Base-by-base conservation (phyloP, 53 echinoderm and acorn worm genomes). In the Apostichopus leukothele region DNA sequence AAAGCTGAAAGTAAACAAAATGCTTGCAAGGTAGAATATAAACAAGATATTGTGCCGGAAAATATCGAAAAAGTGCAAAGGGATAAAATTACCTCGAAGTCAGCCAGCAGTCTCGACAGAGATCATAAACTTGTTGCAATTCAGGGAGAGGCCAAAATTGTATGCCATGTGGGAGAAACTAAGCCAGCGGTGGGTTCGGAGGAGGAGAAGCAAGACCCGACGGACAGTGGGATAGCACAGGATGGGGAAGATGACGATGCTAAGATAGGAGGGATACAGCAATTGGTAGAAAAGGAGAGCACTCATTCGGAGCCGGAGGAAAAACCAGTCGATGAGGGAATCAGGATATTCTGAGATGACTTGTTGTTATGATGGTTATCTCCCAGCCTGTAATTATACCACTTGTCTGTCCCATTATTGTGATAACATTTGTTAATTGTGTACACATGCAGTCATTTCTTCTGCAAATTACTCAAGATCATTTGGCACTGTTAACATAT, bases 281-380 rank as follows among this genome's bases (percentile, higher is more conserved):
- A 50, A 14, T 5, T 7, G 20, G n/a, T n/a, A 0, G 19, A 68
- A 19, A 71, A 5, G 14, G 23, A 75, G 75, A 71, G 21, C 5
- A 71, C 4, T 6, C 50, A 75, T 13, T 55, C 78, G 75, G 20
- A 75, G 21, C 39, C 60, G 27, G 52, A 57, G 51, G 53, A 75
- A 84, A 59, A 53, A 25, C 10, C 50, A 10, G 60, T 59, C 3
- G 78, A 86, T 75, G 85, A 18, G 39, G 85, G 85, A 67, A 85
- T 85, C 7, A 85, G 68, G 50, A 85, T 85, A 85, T 67, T 85
- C 67, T 85, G 50, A 85, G 71, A 39, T 39, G 39, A 39, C 39
- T 39, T 39, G 39, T 39, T 39, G 39, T 39, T 39, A 39, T 39
- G 39, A 39, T 39, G 39, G 3, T 39, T 39, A 39, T 39, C 39